phyloP scores from a whole-genome alignment of 37 sponge, comb jelly and placozoan genomes.

The Eunapius fragilis region DNA sequence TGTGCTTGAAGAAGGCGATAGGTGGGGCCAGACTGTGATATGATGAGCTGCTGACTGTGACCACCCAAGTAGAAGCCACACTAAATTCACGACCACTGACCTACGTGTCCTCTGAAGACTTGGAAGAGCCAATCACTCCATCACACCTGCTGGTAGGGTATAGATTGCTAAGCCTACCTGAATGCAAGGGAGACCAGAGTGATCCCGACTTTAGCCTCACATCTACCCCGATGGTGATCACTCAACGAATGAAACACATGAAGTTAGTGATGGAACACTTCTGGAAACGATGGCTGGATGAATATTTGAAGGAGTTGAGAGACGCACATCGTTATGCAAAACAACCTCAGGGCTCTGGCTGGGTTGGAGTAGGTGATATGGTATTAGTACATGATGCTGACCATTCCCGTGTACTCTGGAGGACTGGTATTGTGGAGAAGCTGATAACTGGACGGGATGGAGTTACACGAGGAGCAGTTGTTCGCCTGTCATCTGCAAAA shows the following conservation, averaged over 20 bases:
- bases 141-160: conserved; percentile 29
- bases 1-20: conserved; percentile 28
- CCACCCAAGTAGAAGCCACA: conserved; percentile 24
- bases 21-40: conserved; percentile 21
- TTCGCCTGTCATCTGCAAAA: background rate
- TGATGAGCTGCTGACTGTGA: conserved; percentile 44
- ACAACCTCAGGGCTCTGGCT: background rate
- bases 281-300: conserved; percentile 31
- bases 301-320: conserved; percentile 25
- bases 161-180: conserved; percentile 21
- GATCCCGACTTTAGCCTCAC: conserved; percentile 10
- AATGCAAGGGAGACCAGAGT: background rate
- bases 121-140: conserved; percentile 49
- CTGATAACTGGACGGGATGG: conserved; percentile 22
- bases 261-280: conserved; percentile 13
- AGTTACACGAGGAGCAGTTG: conserved; percentile 12
- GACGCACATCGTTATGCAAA: conserved; percentile 9
- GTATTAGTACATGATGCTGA: conserved; percentile 12
- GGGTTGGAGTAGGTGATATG: conserved; percentile 11
- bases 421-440: background rate
- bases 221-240: background rate
- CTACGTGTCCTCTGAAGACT: conserved; percentile 38
- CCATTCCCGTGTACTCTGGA: conserved; percentile 13
- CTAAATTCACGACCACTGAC: conserved; percentile 52
- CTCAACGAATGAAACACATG: conserved; percentile 16